phyloP scores from a whole-genome alignment of 92 coral and sea anemone genomes.

The Scolanthus callimorphus region DNA sequence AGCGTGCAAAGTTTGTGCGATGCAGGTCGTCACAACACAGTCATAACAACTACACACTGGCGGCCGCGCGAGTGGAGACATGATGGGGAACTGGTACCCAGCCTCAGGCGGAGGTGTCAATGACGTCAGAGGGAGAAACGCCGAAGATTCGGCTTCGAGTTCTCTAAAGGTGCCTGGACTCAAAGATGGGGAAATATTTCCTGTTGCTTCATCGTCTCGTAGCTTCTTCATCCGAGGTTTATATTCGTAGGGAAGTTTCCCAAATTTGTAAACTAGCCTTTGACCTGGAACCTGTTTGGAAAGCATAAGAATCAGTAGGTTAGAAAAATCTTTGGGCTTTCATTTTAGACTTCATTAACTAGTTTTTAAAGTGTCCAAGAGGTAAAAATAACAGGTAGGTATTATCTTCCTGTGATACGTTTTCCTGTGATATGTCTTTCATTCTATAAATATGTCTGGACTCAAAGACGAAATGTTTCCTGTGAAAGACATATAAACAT shows the following conservation, averaged over 20 bases:
- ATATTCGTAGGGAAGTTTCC: conserved; percentile 73
- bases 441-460: too few relatives aligned
- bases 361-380: too few relatives aligned
- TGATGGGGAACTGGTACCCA: conserved; percentile 8
- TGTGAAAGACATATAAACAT: too few relatives aligned
- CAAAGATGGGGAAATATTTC: neutral
- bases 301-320: neutral
- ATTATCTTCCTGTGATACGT: too few relatives aligned
- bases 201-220: neutral
- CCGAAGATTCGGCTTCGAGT: conserved; percentile 15
- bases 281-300: conserved; percentile 69
- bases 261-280: conserved; percentile 77
- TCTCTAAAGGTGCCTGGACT: neutral
- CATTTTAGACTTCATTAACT: too few relatives aligned
- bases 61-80: conserved; percentile 1
- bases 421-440: too few relatives aligned
- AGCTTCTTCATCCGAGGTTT: conserved; percentile 29
- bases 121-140: conserved; percentile 29
- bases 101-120: conserved; percentile 38
- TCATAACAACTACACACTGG: conserved; percentile 27
- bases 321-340: too few relatives aligned
- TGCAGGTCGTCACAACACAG: conserved; percentile 7
- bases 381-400: too few relatives aligned
- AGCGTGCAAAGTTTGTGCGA: conserved; percentile 2
- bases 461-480: too few relatives aligned